These are phyloP conservation scores for Macrosteles quadrilineatus DNA, from an alignment of 1,140 invertebrate genomes.

Conservation along the genomic window DNA sequence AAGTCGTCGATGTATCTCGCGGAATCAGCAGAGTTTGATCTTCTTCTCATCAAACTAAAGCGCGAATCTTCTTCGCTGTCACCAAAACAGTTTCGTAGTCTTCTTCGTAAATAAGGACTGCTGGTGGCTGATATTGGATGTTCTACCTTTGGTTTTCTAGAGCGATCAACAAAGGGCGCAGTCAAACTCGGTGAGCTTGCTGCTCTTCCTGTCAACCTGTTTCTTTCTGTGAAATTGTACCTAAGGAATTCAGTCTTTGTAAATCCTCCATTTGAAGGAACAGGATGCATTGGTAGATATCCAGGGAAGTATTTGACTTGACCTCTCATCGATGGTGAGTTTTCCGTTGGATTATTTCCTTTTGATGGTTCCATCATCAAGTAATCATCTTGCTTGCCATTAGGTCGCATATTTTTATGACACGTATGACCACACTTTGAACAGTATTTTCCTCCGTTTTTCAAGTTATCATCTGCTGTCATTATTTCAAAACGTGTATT, in stretches of 20 bases:
- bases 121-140: slow-evolving; percentile 42
- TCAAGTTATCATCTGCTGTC: slow-evolving; percentile 39
- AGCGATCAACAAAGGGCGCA: slow-evolving; percentile 47
- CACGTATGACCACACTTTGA: slow-evolving; percentile 63
- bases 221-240: slow-evolving; percentile 10
- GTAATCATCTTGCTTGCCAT: slow-evolving; percentile 57
- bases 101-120: slow-evolving; percentile 60
- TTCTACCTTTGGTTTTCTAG: slow-evolving; percentile 53
- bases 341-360: background rate
- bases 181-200: slow-evolving; percentile 66
- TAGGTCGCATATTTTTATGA: slow-evolving; percentile 5
- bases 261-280: background rate
- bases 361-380: slow-evolving; percentile 67
- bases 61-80: slow-evolving; percentile 53
- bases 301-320: slow-evolving; percentile 35
- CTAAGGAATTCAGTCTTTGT: slow-evolving; percentile 26
- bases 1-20: slow-evolving; percentile 62
- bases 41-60: background rate
- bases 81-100: slow-evolving; percentile 65
- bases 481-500: slow-evolving; percentile 48
- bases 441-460: slow-evolving; percentile 53
- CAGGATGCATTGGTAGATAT: slow-evolving; percentile 41
- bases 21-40: slow-evolving; percentile 73
- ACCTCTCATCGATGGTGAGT: background rate
- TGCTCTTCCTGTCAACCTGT: slow-evolving; percentile 55